Evolutionary conservation across 2,888 invertebrate genomes (phyloP).

Genomic region (Drosophila birchii): DNA sequence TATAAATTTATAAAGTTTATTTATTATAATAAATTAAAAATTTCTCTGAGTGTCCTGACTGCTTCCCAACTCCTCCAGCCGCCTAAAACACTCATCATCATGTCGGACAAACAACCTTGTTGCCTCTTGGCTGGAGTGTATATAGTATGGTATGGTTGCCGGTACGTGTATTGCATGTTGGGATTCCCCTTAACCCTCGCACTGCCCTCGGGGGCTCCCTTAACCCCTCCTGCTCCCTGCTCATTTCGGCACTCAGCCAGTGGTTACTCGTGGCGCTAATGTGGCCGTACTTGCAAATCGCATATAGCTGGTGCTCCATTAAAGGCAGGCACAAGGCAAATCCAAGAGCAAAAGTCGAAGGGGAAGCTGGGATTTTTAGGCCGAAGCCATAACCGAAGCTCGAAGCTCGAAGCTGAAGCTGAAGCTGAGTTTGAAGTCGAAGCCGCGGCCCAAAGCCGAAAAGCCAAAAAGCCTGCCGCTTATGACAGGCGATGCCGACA

Average conservation of each 20-base stretch:
- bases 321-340: conserved; percentile 52
- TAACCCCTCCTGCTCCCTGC: neutral
- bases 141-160: conserved; percentile 2
- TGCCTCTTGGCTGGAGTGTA: conserved; percentile 56
- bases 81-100: conserved; percentile 80
- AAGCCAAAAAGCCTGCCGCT: conserved; percentile 61
- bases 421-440: conserved; percentile 12
- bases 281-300: conserved; percentile 61
- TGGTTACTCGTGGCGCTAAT: conserved; percentile 75
- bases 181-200: conserved; percentile 21
- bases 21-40: no score
- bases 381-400: conserved; percentile 13
- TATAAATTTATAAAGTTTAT: no score
- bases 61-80: conserved; percentile 58
- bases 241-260: conserved; percentile 39
- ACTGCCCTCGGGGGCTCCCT: conserved; percentile 20
- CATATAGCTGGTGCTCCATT: conserved; percentile 61
- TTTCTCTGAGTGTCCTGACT: conserved; percentile 12
- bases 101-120: conserved; percentile 80
- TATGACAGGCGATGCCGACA: conserved; percentile 77
- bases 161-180: conserved; percentile 40
- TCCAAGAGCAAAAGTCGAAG: conserved; percentile 13
- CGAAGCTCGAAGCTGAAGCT: neutral
- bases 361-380: conserved; percentile 5
- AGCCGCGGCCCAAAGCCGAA: conserved; percentile 27